These are phyloP conservation scores for Pogona vitticeps DNA, from an alignment of 2,113 vertebrate genomes.

Conservation along the genomic window DNA sequence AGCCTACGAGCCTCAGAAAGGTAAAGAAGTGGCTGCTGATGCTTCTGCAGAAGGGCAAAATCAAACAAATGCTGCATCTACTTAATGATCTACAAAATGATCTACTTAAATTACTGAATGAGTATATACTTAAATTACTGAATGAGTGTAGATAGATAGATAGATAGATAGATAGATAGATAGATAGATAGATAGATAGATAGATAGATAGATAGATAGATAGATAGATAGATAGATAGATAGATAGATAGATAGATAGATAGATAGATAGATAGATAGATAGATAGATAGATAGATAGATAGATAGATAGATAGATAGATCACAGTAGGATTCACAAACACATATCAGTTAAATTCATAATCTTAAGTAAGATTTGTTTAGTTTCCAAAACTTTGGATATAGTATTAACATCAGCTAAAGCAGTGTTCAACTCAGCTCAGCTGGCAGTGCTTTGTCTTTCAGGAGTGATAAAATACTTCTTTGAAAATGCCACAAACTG, in stretches of 20 bases:
- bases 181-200: too few species aligned
- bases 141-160: too few species aligned
- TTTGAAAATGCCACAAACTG: neutral
- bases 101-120: neutral
- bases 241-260: too few species aligned
- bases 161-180: too few species aligned
- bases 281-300: too few species aligned
- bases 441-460: neutral
- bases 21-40: slow-evolving; percentile 65
- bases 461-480: neutral
- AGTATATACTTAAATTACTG: too few species aligned
- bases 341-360: neutral
- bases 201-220: too few species aligned
- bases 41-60: neutral
- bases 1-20: slow-evolving; percentile 89
- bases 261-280: too few species aligned
- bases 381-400: neutral
- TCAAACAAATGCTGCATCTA: neutral
- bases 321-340: neutral
- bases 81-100: too few species aligned
- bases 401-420: neutral
- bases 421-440: neutral
- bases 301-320: too few species aligned
- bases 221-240: too few species aligned
- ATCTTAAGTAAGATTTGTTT: neutral